Conservation (phyloP, 2,797 vertebrate genomes). For the Percopsis omiscomaycus region DNA sequence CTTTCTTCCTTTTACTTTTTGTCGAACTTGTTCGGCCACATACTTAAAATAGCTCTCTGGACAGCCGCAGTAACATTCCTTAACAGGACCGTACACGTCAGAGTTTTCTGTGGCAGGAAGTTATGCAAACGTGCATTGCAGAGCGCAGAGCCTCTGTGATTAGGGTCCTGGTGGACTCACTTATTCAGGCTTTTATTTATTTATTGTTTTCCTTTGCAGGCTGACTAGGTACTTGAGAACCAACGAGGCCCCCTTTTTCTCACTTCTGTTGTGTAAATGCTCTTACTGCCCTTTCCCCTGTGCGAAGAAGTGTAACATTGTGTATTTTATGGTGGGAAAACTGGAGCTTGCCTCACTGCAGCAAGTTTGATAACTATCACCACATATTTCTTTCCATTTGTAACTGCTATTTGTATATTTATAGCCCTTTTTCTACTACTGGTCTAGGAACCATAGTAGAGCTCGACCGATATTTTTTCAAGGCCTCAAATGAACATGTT, state of each 20-base stretch:
- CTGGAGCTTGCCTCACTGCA: slow-evolving; percentile 4
- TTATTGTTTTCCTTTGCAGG: slow-evolving; percentile 20
- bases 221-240: slow-evolving; percentile 47
- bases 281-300: slow-evolving; percentile 1
- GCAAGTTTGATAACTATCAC: too few species aligned
- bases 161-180: slow-evolving; percentile 70
- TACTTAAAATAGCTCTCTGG: slow-evolving; percentile 87
- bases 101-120: slow-evolving; percentile 77
- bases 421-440: too few species aligned
- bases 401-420: too few species aligned
- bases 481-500: too few species aligned
- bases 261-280: slow-evolving; percentile 30
- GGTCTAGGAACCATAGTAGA: too few species aligned
- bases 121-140: slow-evolving; percentile 77
- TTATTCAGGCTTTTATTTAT: slow-evolving; percentile 45
- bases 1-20: slow-evolving; percentile 58
- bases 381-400: too few species aligned
- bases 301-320: slow-evolving; percentile 12
- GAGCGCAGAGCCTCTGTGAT: slow-evolving; percentile 73
- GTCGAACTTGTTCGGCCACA: slow-evolving; percentile 83
- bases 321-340: slow-evolving; percentile 12
- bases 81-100: slow-evolving; percentile 83
- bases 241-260: slow-evolving; percentile 48
- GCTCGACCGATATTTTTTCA: too few species aligned
- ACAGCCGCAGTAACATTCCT: slow-evolving; percentile 84